Base-by-base conservation (phyloP, 92 coral and sea anemone genomes). In the Palythoa grandis region DNA sequence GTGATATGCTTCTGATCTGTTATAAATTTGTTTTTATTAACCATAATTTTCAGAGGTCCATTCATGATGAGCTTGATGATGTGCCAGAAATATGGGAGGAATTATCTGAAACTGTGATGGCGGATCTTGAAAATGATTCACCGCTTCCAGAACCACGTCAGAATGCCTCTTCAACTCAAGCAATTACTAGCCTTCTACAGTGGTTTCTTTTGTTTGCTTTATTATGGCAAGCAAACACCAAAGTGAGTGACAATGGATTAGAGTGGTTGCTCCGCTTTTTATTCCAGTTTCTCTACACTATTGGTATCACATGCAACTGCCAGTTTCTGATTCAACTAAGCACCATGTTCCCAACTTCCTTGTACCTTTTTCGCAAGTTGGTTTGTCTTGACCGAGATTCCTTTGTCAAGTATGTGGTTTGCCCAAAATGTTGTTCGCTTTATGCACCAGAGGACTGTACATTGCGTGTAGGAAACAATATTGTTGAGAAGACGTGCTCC, bases 161-260 rank as follows among this genome's bases (percentile, higher is more conserved):
- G 23, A 40, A 3, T 2, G 16, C 73, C 5, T 68, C 73, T 0
- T 1, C 73, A 68, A 2, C 40, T 68, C 43, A 11, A 40, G 23
- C 24, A 23, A 40, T 68, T 23, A 23, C 3, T 14, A 68, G 73
- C 73, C 7, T 92, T 53, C 86, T 89, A 5, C 82, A 78, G 35
- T 92, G 95, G 92, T 87, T 89, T 84, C 76, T 89, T 16, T 89
- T 87, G 52, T 89, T 92, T 72, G 11, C 90, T 77, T 71, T 92
- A 22, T 82, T 92, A 2, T 68, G 47, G 40, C 94, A 91, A 56
- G 76, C 88, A 23, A 80, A 88, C 19, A 85, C 83, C 70, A 86
- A 91, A 35, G 57, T 91, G 22, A 91, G 94, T 63, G 94, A 91
- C 82, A 88, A 82, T 91, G 94, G 94, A n/a, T 43, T 91, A 17